Evolutionary conservation across 2,888 invertebrate genomes (phyloP), one percentile per base, ranked within the genome.

Genomic region (Trissoscelio sp.): DNA sequence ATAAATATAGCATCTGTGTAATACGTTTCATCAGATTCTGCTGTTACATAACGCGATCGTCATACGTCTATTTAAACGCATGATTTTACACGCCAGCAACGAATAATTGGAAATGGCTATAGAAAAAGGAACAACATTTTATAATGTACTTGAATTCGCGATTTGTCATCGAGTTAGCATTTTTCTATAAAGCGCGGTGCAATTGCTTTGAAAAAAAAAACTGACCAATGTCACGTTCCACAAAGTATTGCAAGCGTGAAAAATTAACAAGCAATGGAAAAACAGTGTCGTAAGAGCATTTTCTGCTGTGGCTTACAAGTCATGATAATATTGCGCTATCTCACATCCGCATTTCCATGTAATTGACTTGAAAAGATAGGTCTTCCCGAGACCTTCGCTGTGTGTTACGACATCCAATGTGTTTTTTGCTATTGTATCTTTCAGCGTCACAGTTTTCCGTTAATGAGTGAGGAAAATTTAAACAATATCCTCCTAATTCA

Each of bases 351-450:
- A 58, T 82, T 81, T 78, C 64, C 69, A 81, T 81, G 73, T 73
- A 81, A 81, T 81, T 74, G 78, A 69, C 73, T 67, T 51, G 67
- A 78, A 81, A 81, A 78, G 81, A 81, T 81, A 77, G 57, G 67
- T 81, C 78, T 79, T 82, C 74, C 74, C 66, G 73, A 64, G 81
- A 78, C 81, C 81, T 82, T 79, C 77, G 62, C 39, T 22, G 24
- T 16, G 34, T 28, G 69, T 81, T 81, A 82, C 74, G 70, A 74
- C 62, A 82, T 60, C 44, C 44, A 46, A 31, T 14, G 69, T 44
- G 53, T 67, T 81, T 78, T 55, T 81, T 55, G 51, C 67, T n/a
- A 60, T 67, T 77, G 62, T 75, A 42, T 67, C 42, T 62, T 51
- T 31, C 18, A 51, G 20, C 72, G 72, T 62, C 79, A 51, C 37